Base-by-base conservation (phyloP, 2,113 vertebrate genomes). In the Tichodroma muraria region DNA sequence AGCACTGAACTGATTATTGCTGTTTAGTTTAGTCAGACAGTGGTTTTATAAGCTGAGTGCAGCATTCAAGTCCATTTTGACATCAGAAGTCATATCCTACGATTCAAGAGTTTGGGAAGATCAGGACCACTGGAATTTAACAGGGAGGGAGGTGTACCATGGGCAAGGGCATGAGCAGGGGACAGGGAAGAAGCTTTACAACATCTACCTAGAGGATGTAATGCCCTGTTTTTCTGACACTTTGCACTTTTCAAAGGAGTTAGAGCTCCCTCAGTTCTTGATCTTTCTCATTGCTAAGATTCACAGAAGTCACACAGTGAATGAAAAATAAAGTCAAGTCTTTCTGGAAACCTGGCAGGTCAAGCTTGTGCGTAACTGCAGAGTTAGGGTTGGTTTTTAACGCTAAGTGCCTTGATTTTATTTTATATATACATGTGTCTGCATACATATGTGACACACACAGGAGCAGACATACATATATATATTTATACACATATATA, bases 1-100 rank as follows among this genome's bases (percentile, higher is more conserved):
- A 96, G 96, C 95, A 96, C 92, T 85, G 81, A 97, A 93, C 35
- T 92, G 60, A 92, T 98, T 98, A 98, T 98, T 98, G 97, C 97
- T 98, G 92, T 95, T 97, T 93, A 61, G 61, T 92, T 91, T 86
- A 89, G 56, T 94, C 45, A 44, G 79, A 44, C 82, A 42, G 25
- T 88, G 77, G 37, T 38, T 93, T 73, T n/a, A 35, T 85, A 88
- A 83, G 96, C 91, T 82, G 91, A 96, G 61, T 81, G 89, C 94
- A 96, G 82, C 45, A 70, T 84, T 96, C 86, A 94, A 92, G 84
- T 88, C 89, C 42, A 6, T 93, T 94, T 80, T 83, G 81, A 75
- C 50, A 65, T 63, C 20, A 68, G 23, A 96, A 86, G 69, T 91
- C 86, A 53, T 79, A 79, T 81, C 84, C 72, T 93, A 92, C 33